Evolutionary conservation across 2,797 vertebrate genomes (phyloP).

Genomic region (Cynodonichthys magdalenae): DNA sequence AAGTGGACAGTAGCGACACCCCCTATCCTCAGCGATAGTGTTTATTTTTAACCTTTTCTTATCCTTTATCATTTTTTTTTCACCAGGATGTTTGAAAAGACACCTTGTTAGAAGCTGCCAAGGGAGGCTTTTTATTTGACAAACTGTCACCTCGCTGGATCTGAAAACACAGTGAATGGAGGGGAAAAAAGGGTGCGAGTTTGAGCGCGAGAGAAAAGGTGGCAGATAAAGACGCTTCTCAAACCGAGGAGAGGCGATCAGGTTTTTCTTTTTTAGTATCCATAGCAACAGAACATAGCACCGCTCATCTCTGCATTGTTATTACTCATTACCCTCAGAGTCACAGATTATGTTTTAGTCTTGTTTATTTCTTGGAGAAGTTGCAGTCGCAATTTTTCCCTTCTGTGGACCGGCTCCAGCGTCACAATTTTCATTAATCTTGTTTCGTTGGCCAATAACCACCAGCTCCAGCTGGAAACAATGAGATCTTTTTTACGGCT

Average conservation of each 20-base stretch:
- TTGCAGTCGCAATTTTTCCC: slow-evolving; percentile 59
- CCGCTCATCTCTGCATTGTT: slow-evolving; percentile 68
- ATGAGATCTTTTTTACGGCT: slow-evolving; percentile 35
- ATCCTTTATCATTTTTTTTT: slow-evolving; percentile 60
- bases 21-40: slow-evolving; percentile 34
- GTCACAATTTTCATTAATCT: slow-evolving; percentile 53
- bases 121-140: slow-evolving; percentile 67
- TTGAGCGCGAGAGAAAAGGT: neutral
- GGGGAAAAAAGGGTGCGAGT: slow-evolving; percentile 12
- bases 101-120: slow-evolving; percentile 47
- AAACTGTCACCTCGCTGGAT: slow-evolving; percentile 59
- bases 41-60: slow-evolving; percentile 17
- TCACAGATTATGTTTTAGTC: slow-evolving; percentile 66
- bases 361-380: slow-evolving; percentile 64
- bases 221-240: slow-evolving; percentile 33
- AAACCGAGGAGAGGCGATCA: slow-evolving; percentile 55
- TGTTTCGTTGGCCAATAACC: slow-evolving; percentile 15
- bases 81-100: slow-evolving; percentile 58
- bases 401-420: slow-evolving; percentile 35
- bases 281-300: slow-evolving; percentile 71
- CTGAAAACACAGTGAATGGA: slow-evolving; percentile 45
- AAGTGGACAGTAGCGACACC: slow-evolving; percentile 63
- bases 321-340: slow-evolving; percentile 72
- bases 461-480: slow-evolving; percentile 8
- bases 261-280: slow-evolving; percentile 72